Evolutionary conservation across 2,113 vertebrate species (phyloP), one percentile per base, ranked within the genome.

Genomic region (Pluvianellus socialis): DNA sequence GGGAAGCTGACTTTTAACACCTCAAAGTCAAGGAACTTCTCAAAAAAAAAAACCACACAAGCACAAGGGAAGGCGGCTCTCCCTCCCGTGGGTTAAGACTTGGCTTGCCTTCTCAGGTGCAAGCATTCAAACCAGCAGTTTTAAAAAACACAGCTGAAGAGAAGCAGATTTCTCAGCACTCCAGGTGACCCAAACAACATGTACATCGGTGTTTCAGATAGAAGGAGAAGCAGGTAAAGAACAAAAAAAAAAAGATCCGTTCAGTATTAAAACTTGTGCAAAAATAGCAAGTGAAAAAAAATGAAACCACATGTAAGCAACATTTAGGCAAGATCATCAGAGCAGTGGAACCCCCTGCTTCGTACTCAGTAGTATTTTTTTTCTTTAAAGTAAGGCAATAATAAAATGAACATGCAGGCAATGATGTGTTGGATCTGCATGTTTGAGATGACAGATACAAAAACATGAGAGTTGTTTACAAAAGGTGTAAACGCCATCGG

Each of bases 341-440:
- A 97, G 96, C 92, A 97, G 95, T 77, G 91, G 92, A 96, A 96
- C 91, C 96, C 96, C 98, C 98, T 97, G 87, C 96, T 96, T 97
- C 97, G 98, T 98, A 98, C 98, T 98, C 98, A 98, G 98, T 98
- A 98, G 98, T 98, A 98, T 94, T 97, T 92, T 38, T 38, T 38
- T 70, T 95, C 92, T 97, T 97, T 94, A 97, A 97, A 98, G 98
- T 98, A 99, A 99, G 99, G 99, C 99, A 99, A 98, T 98, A 97
- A 98, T 98, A 98, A 97, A 97, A 98, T 62, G 92, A 97, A 77
- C 98, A 98, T 97, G 97, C 97, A 97, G 98, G 98, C 81, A 94
- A 97, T 95, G 92, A 98, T 71, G 95, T 98, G 98, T 98, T 97
- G 96, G 95, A 97, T 98, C 98, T 98, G 97, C 97, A 96, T 97